These are phyloP conservation scores for Netelia inedita DNA, from an alignment of 2,888 invertebrate species.

Conservation along the genomic window DNA sequence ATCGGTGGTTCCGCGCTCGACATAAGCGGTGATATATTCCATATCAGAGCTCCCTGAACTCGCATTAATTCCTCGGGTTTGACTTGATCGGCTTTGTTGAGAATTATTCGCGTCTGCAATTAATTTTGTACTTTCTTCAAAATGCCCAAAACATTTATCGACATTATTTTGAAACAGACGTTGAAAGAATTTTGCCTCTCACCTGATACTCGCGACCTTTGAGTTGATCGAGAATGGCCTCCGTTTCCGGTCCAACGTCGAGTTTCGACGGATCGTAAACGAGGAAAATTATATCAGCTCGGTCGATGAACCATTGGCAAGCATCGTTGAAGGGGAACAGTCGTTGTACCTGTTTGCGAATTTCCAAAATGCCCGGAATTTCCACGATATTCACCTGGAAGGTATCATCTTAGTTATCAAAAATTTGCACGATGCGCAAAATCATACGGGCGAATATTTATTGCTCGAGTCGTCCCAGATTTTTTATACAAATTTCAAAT, in stretches of 20 bases:
- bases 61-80: constrained; percentile 97
- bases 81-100: constrained; percentile 97
- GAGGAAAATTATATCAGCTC: constrained; percentile 97
- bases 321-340: constrained; percentile 98
- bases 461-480: no score
- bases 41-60: constrained; percentile 96
- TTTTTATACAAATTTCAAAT: no score
- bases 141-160: neutral
- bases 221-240: constrained; percentile 96
- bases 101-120: constrained; percentile 93
- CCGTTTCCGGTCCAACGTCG: constrained; percentile 97
- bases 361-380: constrained; percentile 98
- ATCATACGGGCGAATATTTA: no score
- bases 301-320: constrained; percentile 98
- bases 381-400: constrained; percentile 96
- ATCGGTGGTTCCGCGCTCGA: constrained; percentile 97
- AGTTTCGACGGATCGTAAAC: constrained; percentile 98
- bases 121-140: neutral
- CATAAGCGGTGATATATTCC: constrained; percentile 99
- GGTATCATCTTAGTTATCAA: neutral
- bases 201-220: constrained; percentile 97
- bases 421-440: neutral
- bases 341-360: constrained; percentile 96
- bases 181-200: constrained; percentile 61
- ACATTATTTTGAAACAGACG: neutral